Conservation (phyloP, 1,140 invertebrate genomes). For the Drosophila subpulchrella region DNA sequence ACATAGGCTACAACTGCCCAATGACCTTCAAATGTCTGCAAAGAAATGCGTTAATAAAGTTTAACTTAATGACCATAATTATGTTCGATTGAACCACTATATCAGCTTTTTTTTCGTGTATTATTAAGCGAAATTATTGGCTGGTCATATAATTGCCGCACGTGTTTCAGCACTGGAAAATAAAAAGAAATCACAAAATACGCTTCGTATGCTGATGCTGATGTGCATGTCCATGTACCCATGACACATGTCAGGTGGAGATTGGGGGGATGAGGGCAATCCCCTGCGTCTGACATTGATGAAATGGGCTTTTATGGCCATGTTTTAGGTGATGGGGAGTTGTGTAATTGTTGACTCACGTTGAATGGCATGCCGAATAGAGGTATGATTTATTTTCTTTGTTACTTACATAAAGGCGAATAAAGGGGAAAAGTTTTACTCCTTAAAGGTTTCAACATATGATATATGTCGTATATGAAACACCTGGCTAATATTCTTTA, state of each 20-base stretch:
- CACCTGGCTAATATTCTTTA: no score
- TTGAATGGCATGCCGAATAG: constrained; percentile 54
- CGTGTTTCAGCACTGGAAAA: constrained; percentile 48
- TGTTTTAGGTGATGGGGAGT: constrained; percentile 46
- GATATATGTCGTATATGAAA: no score
- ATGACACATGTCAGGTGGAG: constrained; percentile 54
- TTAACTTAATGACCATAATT: constrained; percentile 37
- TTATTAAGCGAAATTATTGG: constrained; percentile 70
- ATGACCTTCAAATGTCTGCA: constrained; percentile 48
- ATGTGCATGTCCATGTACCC: constrained; percentile 59
- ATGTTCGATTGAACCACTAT: constrained; percentile 32
- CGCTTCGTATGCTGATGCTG: constrained; percentile 39
- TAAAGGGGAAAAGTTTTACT: constrained; percentile 6
- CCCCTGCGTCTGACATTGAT: constrained; percentile 67
- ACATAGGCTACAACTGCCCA: neutral
- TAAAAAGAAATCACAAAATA: constrained; percentile 40
- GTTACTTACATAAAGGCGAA: neutral
- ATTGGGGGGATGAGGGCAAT: constrained; percentile 7
- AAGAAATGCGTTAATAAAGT: constrained; percentile 40
- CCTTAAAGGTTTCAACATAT: neutral
- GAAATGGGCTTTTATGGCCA: constrained; percentile 73
- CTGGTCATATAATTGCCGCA: constrained; percentile 61
- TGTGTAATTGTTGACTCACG: constrained; percentile 66
- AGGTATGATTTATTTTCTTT: constrained; percentile 15
- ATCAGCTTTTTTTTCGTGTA: constrained; percentile 19